Evolutionary conservation across 2,113 vertebrate genomes (phyloP), one percentile per base, ranked within the genome.

Genomic region (Oryzias curvinotus): DNA sequence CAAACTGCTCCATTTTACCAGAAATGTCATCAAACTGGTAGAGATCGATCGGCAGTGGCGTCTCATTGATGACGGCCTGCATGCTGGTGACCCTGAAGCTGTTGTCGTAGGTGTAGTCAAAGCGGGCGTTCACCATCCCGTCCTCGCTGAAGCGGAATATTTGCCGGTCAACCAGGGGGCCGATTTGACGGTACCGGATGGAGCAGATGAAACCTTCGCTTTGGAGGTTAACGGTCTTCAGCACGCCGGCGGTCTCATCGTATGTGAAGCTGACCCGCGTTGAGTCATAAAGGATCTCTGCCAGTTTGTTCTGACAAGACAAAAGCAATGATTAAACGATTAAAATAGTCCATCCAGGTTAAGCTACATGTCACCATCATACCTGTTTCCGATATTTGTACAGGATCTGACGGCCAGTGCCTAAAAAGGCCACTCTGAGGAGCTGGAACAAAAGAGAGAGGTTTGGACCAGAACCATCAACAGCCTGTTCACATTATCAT

Each of bases 31-130:
- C 96, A 21, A 98, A 99, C 79, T 98, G 97, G 75, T 98, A 99
- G 57, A 99, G 95, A 74, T 99, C 97, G 14, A 99, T 99, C n/a
- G 97, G 97, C 77, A 99, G 65, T 0, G 97, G 97, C 0, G 96
- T 98, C 83, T 99, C 97, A 7, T 99, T 98, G 91, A 99, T 98
- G n/a, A 99, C 97, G 1, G 96, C 96, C 85, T 99, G 97, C 96
- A 99, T 98, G 89, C 96, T 98, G 83, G 96, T 99, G 67, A 99
- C 96, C 68, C 97, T 91, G 84, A 99, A 99, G 84, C 96, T 98
- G 80, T 99, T 98, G 92, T 99, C 97, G 14, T 99, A 98, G 71
- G 96, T 98, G 73, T 99, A 99, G 92, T 99, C 97, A 17, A 99
- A 99, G 69, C 96, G 93, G 0, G 97, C 97, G 0, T 98, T 98